Conservation (phyloP, 64 coral and sea anemone genomes). For the Astreopora myriophthalma region DNA sequence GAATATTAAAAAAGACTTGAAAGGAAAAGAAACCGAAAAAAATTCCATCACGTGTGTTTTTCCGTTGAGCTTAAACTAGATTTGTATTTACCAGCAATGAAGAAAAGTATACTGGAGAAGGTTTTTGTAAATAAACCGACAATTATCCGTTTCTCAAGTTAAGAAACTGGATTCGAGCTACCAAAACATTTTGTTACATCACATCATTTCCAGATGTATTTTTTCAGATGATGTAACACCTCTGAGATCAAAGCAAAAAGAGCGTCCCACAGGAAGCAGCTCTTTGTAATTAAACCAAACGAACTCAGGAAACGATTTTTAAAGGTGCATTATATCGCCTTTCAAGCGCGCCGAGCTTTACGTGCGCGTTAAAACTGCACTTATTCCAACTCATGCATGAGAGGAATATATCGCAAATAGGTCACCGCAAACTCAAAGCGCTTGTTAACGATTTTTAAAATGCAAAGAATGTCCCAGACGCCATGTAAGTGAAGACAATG, state of each 20-base stretch:
- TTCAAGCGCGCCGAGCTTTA: neutral
- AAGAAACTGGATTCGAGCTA: neutral
- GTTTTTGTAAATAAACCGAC: neutral
- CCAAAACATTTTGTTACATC: neutral
- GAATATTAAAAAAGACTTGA: neutral
- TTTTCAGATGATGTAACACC: neutral
- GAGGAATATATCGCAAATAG: neutral
- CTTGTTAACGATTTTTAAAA: conserved; percentile 5
- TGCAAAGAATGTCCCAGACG: neutral
- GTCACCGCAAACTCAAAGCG: neutral
- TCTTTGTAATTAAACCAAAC: conserved; percentile 42
- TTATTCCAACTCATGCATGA: conserved; percentile 23
- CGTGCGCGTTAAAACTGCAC: neutral
- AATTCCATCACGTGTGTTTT: neutral
- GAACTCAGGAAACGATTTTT: conserved; percentile 35
- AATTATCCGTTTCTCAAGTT: neutral
- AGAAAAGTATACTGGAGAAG: neutral
- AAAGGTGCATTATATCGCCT: neutral
- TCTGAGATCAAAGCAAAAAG: neutral
- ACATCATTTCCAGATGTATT: neutral
- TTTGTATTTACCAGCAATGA: neutral
- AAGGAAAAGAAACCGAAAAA: conserved; percentile 15
- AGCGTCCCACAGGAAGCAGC: conserved; percentile 26
- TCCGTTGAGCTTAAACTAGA: neutral
- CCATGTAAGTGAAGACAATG: neutral